Evolutionary conservation across 2,888 invertebrate genomes (phyloP), one percentile per base, ranked within the genome.

Genomic region (Amphiduros pacificus): DNA sequence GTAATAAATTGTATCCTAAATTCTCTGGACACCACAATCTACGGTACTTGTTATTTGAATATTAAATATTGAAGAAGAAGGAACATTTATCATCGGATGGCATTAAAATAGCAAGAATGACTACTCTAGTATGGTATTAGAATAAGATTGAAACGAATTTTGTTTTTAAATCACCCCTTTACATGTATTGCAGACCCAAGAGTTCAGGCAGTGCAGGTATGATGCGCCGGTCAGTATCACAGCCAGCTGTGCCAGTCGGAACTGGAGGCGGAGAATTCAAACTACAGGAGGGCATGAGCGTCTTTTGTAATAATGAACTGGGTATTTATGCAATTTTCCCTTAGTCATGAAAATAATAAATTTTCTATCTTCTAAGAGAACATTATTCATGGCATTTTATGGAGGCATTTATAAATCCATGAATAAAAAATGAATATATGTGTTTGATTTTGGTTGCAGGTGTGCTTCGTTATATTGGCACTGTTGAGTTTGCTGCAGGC

Each of bases 401-500:
- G 9, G 36, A 36, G 36, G 36, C 17, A n/a, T n/a, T n/a, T n/a
- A n/a, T n/a, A n/a, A n/a, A n/a, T n/a, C n/a, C n/a, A n/a, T n/a
- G n/a, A n/a, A n/a, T n/a, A n/a, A n/a, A n/a, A n/a, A 11, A 9
- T 36, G 36, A 36, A 9, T 11, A 36, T 11, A 14, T 36, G 36
- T 36, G 9, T 14, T 36, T n/a, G n/a, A n/a, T n/a, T 27, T 9
- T 9, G 9, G 20, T 32, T 40, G 1, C 68, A 82, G 84, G 83
- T 32, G 70, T 77, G 17, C 76, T 84, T 17, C 72, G 79, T 28
- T 85, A 81, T 68, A 80, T 84, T 59, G 85, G 85, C 51, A 74
- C 77, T 3, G 82, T 83, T 22, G 82, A 84, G 36, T 85, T 85
- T 69, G 82, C 83, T n/a, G 83, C 83, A 26, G 85, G 85, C 2